Conservation (phyloP, 2,113 vertebrate genomes). For the Neotoma lepida region DNA sequence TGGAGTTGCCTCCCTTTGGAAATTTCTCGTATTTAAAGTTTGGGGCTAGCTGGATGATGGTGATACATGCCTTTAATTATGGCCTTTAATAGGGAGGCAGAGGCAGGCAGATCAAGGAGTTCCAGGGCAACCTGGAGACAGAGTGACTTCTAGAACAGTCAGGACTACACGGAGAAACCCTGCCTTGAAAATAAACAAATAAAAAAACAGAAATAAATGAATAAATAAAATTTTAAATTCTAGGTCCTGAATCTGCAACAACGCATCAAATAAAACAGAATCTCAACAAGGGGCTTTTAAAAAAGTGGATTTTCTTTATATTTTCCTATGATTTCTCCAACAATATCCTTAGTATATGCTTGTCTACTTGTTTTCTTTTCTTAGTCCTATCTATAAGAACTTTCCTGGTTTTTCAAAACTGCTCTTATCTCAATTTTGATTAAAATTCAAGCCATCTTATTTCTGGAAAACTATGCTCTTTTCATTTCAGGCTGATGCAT, state of each 20-base stretch:
- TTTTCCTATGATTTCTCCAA: neutral
- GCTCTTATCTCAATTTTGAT: neutral
- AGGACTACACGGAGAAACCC: neutral
- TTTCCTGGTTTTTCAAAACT: neutral
- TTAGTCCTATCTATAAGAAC: neutral
- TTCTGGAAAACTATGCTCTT: neutral
- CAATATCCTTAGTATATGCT: neutral
- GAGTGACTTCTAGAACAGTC: neutral
- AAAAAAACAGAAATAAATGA: neutral
- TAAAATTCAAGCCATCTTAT: neutral
- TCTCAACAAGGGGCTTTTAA: neutral
- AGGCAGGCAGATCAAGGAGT: neutral
- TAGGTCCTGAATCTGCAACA: neutral
- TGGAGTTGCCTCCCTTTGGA: neutral
- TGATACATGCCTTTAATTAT: neutral
- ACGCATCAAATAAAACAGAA: neutral
- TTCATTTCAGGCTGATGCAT: neutral
- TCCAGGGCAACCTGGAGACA: neutral
- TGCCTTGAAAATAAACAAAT: neutral
- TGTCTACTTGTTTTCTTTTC: neutral
- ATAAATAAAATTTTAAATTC: neutral
- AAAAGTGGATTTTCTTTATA: neutral
- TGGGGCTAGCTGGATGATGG: neutral
- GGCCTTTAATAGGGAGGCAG: neutral
- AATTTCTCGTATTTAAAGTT: neutral